Evolutionary conservation across 2,113 vertebrate genomes (phyloP).

Genomic region (Synodontis membranacea): DNA sequence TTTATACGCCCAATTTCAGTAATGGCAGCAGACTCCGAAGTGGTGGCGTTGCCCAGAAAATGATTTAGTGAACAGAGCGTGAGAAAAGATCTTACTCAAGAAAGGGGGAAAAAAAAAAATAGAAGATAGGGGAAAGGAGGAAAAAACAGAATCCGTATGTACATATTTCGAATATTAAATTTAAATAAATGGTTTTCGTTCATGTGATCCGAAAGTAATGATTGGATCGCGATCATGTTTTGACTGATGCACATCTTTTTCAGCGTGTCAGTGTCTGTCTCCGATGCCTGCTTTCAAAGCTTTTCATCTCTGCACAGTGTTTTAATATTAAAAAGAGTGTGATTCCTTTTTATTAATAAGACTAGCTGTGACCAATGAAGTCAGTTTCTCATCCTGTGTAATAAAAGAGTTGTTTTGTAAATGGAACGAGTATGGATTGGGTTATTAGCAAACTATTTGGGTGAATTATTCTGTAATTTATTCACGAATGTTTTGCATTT

Average conservation of each 20-base stretch:
- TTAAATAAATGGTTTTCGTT: slow-evolving; percentile 35
- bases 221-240: not conserved
- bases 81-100: too few species aligned
- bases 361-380: too few species aligned
- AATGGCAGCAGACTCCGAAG: slow-evolving; percentile 51
- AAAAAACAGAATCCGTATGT: too few species aligned
- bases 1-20: slow-evolving; percentile 49
- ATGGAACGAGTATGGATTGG: too few species aligned
- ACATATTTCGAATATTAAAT: slow-evolving; percentile 34
- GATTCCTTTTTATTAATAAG: not conserved
- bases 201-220: slow-evolving; percentile 32
- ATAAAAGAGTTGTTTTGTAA: too few species aligned
- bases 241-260: not conserved
- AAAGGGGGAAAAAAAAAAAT: slow-evolving; percentile 6
- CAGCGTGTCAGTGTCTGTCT: not conserved
- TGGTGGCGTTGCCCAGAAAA: slow-evolving; percentile 17
- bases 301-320: not conserved
- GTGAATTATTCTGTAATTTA: too few species aligned
- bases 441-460: too few species aligned
- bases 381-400: too few species aligned
- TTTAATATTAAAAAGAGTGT: not conserved
- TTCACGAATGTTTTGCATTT: too few species aligned
- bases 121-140: slow-evolving; percentile 21
- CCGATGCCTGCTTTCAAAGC: not conserved
- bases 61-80: slow-evolving; percentile 9